Conservation (phyloP, 2,113 vertebrate species). For the Leptobrachium leishanense region DNA sequence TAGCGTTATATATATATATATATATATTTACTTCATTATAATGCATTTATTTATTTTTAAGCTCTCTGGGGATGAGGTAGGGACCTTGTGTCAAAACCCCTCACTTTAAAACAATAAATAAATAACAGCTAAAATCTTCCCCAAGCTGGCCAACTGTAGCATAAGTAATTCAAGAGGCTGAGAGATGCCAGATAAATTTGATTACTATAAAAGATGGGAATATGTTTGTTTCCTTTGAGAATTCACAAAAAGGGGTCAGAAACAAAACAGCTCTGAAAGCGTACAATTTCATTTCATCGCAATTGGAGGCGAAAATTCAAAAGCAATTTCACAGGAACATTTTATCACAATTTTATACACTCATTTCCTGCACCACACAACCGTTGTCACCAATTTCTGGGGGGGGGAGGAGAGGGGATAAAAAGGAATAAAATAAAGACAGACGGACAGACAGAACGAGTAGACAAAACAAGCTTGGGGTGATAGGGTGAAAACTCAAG, state of each 20-base stretch:
- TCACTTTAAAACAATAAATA: slow-evolving; percentile 83
- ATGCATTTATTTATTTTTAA: slow-evolving; percentile 51
- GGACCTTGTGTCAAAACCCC: slow-evolving; percentile 79
- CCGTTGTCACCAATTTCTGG: slow-evolving; percentile 68
- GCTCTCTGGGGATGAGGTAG: slow-evolving; percentile 62
- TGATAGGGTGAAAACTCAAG: too few species aligned
- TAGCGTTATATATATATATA: too few species aligned
- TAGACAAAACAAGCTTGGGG: too few species aligned
- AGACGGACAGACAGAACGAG: slow-evolving; percentile 1
- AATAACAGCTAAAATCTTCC: slow-evolving; percentile 74
- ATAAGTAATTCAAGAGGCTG: slow-evolving; percentile 80
- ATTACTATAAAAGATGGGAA: slow-evolving; percentile 91
- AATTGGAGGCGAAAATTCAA: slow-evolving; percentile 73
- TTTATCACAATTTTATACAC: slow-evolving; percentile 73
- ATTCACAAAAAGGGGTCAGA: slow-evolving; percentile 83
- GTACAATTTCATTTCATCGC: slow-evolving; percentile 74
- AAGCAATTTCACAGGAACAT: slow-evolving; percentile 65
- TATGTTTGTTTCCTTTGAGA: slow-evolving; percentile 81
- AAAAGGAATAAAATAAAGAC: slow-evolving; percentile 46
- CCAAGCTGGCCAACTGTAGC: slow-evolving; percentile 75
- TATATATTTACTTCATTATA: too few species aligned
- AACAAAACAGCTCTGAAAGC: slow-evolving; percentile 76
- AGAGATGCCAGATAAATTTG: slow-evolving; percentile 86
- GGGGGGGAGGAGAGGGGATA: slow-evolving; percentile 1
- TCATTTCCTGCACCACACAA: slow-evolving; percentile 66